Evolutionary conservation across 2,888 invertebrate species (phyloP).

Genomic region (Trichopria drosophilae): DNA sequence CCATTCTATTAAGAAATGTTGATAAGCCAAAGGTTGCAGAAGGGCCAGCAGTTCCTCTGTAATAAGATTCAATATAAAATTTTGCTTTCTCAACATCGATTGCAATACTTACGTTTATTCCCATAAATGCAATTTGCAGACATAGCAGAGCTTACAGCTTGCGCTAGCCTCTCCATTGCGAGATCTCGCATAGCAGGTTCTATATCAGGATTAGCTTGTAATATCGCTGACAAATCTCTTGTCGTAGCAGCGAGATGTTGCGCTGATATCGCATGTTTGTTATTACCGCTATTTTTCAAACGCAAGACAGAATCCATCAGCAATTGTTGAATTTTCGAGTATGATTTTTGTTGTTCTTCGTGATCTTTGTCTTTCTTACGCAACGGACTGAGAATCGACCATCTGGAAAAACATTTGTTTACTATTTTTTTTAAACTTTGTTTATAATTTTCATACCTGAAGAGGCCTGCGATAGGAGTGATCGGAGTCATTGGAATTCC

Average conservation of each 20-base stretch:
- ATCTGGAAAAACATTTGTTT: slow-evolving; percentile 36
- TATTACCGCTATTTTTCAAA: slow-evolving; percentile 48
- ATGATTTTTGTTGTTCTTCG: slow-evolving; percentile 44
- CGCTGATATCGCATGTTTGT: slow-evolving; percentile 55
- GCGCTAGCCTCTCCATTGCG: slow-evolving; percentile 75
- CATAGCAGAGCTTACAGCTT: slow-evolving; percentile 80
- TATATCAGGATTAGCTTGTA: slow-evolving; percentile 42
- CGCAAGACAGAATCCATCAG: slow-evolving; percentile 55
- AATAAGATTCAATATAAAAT: slow-evolving; percentile 41
- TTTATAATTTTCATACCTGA: slow-evolving; percentile 53
- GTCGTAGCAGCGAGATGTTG: slow-evolving; percentile 54
- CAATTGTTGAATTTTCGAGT: slow-evolving; percentile 54
- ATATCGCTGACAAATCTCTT: slow-evolving; percentile 41
- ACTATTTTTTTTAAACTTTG: slow-evolving; percentile 1
- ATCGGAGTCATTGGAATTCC: slow-evolving; percentile 84
- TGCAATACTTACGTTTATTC: slow-evolving; percentile 67
- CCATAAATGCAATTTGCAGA: slow-evolving; percentile 80
- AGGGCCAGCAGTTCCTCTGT: slow-evolving; percentile 53
- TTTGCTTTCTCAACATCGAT: not conserved
- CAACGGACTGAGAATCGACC: slow-evolving; percentile 54
- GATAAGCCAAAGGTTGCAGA: slow-evolving; percentile 52
- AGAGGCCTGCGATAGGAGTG: slow-evolving; percentile 79
- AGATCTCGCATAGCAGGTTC: slow-evolving; percentile 42
- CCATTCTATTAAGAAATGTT: slow-evolving; percentile 56
- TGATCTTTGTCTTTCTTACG: slow-evolving; percentile 37